Evolutionary conservation across 2,888 invertebrate species (phyloP).

Genomic region (Acholoe squamosa): DNA sequence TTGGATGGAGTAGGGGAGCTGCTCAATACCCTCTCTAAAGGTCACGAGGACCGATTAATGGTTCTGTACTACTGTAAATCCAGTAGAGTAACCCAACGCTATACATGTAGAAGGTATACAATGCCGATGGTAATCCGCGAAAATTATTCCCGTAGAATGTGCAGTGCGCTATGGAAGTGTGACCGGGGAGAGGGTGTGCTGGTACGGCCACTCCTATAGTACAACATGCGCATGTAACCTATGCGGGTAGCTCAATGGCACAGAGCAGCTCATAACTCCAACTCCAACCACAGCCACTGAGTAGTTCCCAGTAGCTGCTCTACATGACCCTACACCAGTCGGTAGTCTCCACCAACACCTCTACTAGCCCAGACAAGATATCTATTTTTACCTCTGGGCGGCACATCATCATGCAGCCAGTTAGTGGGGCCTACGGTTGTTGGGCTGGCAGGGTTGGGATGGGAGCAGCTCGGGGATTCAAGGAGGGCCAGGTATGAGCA

Average conservation of each 20-base stretch:
- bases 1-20: not conserved
- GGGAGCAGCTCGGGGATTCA: not conserved
- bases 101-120: no score
- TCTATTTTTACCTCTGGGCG: conserved; percentile 39
- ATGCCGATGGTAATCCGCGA: no score
- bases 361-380: conserved; percentile 5
- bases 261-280: not conserved
- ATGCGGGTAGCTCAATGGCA: no score
- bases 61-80: no score
- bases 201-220: no score
- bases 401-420: not conserved
- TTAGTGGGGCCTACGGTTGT: not conserved
- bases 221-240: not conserved
- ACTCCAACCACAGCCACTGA: not conserved
- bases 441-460: not conserved
- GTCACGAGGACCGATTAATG: no score
- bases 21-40: not conserved
- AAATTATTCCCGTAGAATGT: no score
- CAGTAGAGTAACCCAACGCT: no score
- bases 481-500: not conserved
- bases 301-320: not conserved
- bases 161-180: no score
- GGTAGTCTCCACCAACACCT: not conserved
- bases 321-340: not conserved
- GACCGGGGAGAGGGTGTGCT: no score